A percentile compares a stretch with the other conserved stretches of the same genome.
Conservation (phyloP, 2,888 invertebrate species). For the Drosophila mayaguana region DNA sequence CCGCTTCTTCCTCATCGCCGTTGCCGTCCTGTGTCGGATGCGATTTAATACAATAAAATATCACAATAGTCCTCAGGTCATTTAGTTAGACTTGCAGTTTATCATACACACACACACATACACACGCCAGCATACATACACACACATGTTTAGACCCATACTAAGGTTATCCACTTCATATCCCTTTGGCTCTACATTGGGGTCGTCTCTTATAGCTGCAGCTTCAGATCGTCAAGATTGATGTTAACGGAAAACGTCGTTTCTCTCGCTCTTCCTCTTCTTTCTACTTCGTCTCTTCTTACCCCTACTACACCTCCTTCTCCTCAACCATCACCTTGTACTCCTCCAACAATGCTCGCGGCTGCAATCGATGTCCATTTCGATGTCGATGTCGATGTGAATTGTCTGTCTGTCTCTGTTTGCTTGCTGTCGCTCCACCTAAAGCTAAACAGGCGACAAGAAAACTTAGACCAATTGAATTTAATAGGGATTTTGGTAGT, state of each 20-base stretch:
- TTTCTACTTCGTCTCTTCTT: conserved; percentile 4
- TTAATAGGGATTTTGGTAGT: not conserved
- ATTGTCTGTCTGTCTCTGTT: conserved; percentile 36
- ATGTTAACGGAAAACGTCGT: conserved; percentile 85
- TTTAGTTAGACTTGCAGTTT: conserved; percentile 83
- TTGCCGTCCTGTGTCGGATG: conserved; percentile 76
- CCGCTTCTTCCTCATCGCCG: conserved; percentile 10
- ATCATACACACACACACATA: conserved; percentile 65
- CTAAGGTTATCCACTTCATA: conserved; percentile 23
- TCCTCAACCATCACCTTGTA: conserved; percentile 17
- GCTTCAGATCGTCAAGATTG: conserved; percentile 79
- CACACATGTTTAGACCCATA: conserved; percentile 10
- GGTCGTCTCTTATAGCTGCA: conserved; percentile 25
- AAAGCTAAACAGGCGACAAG: not conserved
- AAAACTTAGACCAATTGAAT: not conserved
- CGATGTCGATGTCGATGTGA: conserved; percentile 47
- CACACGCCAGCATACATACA: conserved; percentile 36
- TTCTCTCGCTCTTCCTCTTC: conserved; percentile 48
- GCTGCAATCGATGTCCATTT: conserved; percentile 37
- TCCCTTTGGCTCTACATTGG: conserved; percentile 50
- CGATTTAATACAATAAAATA: conserved; percentile 85
- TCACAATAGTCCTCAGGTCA: conserved; percentile 85
- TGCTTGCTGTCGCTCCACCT: conserved; percentile 18
- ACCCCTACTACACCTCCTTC: conserved; percentile 22
- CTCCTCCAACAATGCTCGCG: conserved; percentile 25